Conservation (phyloP, 2,113 vertebrate genomes). For the Arenaria interpres region DNA sequence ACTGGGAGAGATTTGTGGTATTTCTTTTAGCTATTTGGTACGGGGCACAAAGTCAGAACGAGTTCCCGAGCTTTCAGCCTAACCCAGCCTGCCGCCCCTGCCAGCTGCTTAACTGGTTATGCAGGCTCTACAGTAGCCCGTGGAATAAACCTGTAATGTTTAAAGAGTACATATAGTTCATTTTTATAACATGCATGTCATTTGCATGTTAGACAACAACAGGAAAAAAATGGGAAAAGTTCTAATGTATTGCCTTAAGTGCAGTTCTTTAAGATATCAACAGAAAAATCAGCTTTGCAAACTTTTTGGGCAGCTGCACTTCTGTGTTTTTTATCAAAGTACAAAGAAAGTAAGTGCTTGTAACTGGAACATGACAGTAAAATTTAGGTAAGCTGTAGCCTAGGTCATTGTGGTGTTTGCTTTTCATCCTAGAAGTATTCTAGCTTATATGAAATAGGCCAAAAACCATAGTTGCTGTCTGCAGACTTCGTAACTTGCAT, state of each 20-base stretch:
- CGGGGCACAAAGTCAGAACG: constrained; percentile 13
- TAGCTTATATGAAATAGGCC: not conserved
- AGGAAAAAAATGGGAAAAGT: not conserved
- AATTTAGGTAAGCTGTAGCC: not conserved
- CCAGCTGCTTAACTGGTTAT: constrained; percentile 38
- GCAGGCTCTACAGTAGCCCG: not conserved
- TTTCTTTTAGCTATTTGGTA: not conserved
- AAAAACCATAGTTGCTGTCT: not conserved
- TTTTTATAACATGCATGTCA: not conserved
- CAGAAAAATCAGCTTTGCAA: not conserved
- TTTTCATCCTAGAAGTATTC: not conserved
- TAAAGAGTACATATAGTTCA: not conserved
- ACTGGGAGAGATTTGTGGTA: not conserved
- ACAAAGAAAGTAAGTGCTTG: not conserved
- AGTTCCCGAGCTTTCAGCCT: not conserved
- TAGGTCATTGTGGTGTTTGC: not conserved
- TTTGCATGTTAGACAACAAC: not conserved
- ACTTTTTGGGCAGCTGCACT: not conserved
- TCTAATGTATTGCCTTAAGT: not conserved
- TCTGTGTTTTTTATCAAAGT: not conserved
- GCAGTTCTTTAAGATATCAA: not conserved
- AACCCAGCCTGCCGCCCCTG: not conserved
- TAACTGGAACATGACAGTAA: not conserved
- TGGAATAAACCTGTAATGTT: not conserved
- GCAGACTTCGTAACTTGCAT: not conserved